Evolutionary conservation across 2,888 invertebrate species (phyloP), one percentile per base, ranked within the genome.

Genomic region (Yponomeuta plumbellus): DNA sequence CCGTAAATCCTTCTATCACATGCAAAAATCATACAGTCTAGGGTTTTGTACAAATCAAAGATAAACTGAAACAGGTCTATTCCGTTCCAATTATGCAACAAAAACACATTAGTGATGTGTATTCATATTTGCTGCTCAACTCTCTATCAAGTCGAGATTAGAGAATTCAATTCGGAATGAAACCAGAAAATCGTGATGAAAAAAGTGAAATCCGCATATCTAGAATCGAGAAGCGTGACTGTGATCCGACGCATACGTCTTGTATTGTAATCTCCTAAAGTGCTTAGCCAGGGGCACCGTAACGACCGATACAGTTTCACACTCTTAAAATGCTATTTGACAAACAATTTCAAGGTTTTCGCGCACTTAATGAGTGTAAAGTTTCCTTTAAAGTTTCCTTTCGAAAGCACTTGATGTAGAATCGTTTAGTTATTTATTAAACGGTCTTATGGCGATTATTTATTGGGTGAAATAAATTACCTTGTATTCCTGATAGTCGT

Each of bases 101-200:
- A 52, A 52, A 17, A 52, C 13, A 52, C 44, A 4, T 17, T 52
- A 52, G 44, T 52, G 44, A 1, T 52, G 13, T 52, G 44, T 52
- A 52, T 52, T 52, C 13, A 52, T 52, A 52, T 52, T 52, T 52
- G 44, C 6, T 6, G 44, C 44, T 17, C 44, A 17, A 52, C 44
- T 52, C 44, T 52, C 44, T 52, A 52, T 52, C 44, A 13, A 52
- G 44, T 5, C 13, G 44, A 52, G 44, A 17, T 52, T 52, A 52
- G 44, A 52, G 44, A 52, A 52, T 52, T 52, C 44, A 52, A 52
- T 52, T 52, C 5, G 44, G 17, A 52, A 52, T 17, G 44, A 52
- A 52, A 52, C 44, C 44, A 52, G 23, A n/a, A 62, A 20, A 62
- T 39, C 62, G 62, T 34, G 62, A 61, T 23, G 21, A 61, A 52